Evolutionary conservation across 2,113 vertebrate genomes (phyloP).

Genomic region (Rhynchomys soricoides): DNA sequence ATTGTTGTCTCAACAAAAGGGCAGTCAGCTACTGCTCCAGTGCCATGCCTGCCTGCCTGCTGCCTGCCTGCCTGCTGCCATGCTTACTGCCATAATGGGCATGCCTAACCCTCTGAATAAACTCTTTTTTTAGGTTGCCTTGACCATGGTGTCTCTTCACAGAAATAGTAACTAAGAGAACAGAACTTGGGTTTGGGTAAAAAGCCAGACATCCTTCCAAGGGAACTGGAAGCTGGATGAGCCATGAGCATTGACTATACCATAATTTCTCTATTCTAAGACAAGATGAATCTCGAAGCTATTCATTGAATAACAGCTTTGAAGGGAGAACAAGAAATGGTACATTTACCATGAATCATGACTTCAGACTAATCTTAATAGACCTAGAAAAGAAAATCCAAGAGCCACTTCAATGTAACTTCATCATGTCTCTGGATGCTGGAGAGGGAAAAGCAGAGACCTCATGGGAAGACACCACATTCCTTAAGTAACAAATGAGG

Average conservation of each 20-base stretch:
- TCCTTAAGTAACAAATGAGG: constrained; percentile 4
- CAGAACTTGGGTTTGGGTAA: constrained; percentile 1
- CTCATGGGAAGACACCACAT: neutral
- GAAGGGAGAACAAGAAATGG: neutral
- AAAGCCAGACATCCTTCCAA: neutral
- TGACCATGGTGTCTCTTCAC: neutral
- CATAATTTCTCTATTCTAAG: neutral
- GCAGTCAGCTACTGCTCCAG: neutral
- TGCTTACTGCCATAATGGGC: neutral
- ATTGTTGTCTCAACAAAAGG: neutral
- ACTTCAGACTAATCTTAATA: constrained; percentile 9
- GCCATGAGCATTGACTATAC: neutral
- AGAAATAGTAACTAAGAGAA: neutral
- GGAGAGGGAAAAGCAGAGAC: neutral
- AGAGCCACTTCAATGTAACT: neutral
- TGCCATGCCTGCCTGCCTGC: neutral
- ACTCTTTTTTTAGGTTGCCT: neutral
- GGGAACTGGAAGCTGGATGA: neutral
- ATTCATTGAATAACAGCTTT: neutral
- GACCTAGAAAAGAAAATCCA: neutral
- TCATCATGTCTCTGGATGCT: neutral
- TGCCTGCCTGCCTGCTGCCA: neutral
- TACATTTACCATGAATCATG: neutral
- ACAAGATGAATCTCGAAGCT: neutral
- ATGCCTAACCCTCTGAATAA: neutral